Evolutionary conservation across 2,888 invertebrate species (phyloP).

Genomic region (Idaea dimidiata): DNA sequence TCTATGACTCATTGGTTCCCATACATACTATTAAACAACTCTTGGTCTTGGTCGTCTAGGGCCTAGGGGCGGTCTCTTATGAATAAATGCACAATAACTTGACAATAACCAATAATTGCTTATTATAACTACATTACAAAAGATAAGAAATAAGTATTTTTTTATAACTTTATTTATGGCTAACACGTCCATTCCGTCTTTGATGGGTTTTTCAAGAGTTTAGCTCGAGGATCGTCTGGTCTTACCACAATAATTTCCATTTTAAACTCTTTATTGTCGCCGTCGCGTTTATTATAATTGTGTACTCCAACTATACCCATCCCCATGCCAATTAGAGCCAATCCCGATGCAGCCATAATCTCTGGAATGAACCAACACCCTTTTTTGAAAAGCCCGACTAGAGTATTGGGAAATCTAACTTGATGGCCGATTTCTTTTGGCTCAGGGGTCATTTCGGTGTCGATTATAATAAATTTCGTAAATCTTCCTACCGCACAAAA

Average conservation of each 20-base stretch:
- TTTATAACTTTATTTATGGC: neutral
- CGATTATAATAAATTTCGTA: neutral
- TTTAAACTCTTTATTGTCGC: constrained; percentile 84
- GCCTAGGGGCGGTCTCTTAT: no score
- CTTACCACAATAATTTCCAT: constrained; percentile 81
- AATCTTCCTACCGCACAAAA: no score
- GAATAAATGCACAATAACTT: no score
- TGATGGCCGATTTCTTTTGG: constrained; percentile 53
- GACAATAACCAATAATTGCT: no score
- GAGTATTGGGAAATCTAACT: constrained; percentile 47
- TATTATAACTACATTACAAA: no score
- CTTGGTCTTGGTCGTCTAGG: no score
- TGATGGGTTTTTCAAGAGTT: constrained; percentile 53
- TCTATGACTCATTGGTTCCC: no score
- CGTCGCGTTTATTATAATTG: constrained; percentile 75
- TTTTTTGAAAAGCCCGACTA: constrained; percentile 49
- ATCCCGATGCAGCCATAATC: constrained; percentile 79
- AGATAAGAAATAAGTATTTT: no score
- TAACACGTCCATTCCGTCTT: constrained; percentile 40
- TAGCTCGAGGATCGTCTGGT: constrained; percentile 82
- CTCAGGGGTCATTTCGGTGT: constrained; percentile 38
- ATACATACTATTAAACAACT: no score
- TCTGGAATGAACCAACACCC: constrained; percentile 87
- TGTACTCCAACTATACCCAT: constrained; percentile 63
- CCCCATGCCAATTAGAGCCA: constrained; percentile 80